These are phyloP conservation scores for Asbolus verrucosus DNA, from an alignment of 1,140 invertebrate genomes.

Conservation along the genomic window DNA sequence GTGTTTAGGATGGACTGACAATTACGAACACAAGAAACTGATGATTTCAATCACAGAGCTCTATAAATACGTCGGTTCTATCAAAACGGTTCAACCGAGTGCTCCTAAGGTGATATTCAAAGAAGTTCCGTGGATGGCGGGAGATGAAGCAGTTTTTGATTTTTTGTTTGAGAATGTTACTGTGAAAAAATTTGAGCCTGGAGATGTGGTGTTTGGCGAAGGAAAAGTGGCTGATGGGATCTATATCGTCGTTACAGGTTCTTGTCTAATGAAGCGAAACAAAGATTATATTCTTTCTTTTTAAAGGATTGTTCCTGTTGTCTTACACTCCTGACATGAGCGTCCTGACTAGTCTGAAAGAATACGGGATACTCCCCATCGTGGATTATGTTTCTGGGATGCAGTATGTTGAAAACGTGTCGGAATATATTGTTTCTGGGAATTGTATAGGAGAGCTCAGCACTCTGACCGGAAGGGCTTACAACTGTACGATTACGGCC, in stretches of 20 bases:
- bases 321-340: background rate
- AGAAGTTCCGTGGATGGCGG: slow-evolving; percentile 52
- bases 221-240: slow-evolving; percentile 43
- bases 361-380: slow-evolving; percentile 3
- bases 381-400: slow-evolving; percentile 7
- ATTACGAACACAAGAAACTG: slow-evolving; percentile 43
- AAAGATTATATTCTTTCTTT: background rate
- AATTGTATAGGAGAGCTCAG: slow-evolving; percentile 49
- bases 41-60: slow-evolving; percentile 13
- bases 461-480: slow-evolving; percentile 43
- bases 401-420: slow-evolving; percentile 5
- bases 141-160: slow-evolving; percentile 43
- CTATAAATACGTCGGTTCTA: slow-evolving; percentile 13
- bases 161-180: slow-evolving; percentile 47
- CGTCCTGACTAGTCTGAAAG: background rate
- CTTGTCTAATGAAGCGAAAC: too few relatives aligned
- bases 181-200: slow-evolving; percentile 42
- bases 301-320: background rate
- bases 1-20: slow-evolving; percentile 49
- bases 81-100: slow-evolving; percentile 45
- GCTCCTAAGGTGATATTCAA: slow-evolving; percentile 52
- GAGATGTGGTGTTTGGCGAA: slow-evolving; percentile 44
- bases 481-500: slow-evolving; percentile 41
- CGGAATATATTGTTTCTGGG: slow-evolving; percentile 46
- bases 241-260: slow-evolving; percentile 52